These are phyloP conservation scores for Colinus virginianus DNA, from an alignment of 2,113 vertebrate genomes.

Conservation along the genomic window DNA sequence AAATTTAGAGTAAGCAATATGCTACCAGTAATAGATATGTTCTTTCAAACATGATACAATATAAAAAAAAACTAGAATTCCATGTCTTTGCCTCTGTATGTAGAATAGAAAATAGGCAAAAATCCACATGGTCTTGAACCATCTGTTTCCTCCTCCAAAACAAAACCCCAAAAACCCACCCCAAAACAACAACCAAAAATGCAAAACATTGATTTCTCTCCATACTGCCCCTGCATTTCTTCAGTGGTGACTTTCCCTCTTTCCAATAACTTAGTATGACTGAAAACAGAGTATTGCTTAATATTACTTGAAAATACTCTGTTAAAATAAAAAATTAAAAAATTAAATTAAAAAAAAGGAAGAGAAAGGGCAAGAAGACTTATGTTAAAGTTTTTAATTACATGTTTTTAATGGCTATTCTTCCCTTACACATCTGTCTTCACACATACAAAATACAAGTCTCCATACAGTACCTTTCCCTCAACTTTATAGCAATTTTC, in stretches of 20 bases:
- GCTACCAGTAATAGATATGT: background rate
- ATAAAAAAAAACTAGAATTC: background rate
- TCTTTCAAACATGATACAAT: background rate
- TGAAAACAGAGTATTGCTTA: no score
- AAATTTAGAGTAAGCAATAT: background rate
- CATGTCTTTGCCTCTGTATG: background rate
- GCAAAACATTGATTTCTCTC: background rate
- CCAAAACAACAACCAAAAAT: no score
- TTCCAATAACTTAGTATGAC: background rate
- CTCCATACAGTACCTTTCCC: slow-evolving; percentile 83
- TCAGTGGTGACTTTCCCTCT: background rate
- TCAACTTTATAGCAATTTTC: slow-evolving; percentile 96
- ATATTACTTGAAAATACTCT: background rate
- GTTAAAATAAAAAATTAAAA: background rate
- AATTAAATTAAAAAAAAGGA: background rate
- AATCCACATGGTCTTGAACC: background rate
- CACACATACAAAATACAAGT: background rate
- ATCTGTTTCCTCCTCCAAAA: background rate
- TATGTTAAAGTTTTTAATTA: background rate
- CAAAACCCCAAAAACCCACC: background rate
- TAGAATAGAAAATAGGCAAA: background rate
- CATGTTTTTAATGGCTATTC: background rate
- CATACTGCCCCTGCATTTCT: background rate
- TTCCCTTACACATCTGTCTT: background rate
- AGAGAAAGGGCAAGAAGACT: background rate